A percentile compares a stretch with the other conserved stretches of the same genome.
phyloP scores from a whole-genome alignment of 2,888 invertebrate species.

The Eilema sororculum region DNA sequence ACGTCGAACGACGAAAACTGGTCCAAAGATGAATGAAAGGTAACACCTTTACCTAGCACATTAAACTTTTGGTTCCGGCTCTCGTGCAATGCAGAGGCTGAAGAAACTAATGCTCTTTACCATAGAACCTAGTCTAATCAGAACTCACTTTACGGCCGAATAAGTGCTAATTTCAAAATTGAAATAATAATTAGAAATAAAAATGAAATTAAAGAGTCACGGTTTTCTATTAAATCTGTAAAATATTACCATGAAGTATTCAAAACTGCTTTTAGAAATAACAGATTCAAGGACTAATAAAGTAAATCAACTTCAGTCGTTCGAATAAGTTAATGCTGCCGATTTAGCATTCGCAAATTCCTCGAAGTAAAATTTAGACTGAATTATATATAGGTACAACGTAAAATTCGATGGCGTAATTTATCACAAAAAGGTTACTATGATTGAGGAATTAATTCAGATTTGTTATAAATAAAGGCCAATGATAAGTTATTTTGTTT shows the following conservation, averaged over 20 bases:
- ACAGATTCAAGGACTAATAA: constrained; percentile 16
- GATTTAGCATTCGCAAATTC: constrained; percentile 19
- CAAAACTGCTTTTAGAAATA: neutral
- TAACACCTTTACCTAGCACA: too few species aligned
- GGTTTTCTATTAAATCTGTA: neutral
- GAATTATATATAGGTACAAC: neutral
- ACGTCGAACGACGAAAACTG: too few species aligned
- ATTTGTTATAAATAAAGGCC: neutral
- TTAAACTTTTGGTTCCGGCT: too few species aligned
- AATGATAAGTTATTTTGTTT: neutral
- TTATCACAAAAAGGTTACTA: neutral
- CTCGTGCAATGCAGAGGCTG: too few species aligned
- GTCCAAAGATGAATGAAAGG: too few species aligned
- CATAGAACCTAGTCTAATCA: too few species aligned
- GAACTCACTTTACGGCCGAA: too few species aligned
- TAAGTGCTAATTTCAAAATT: too few species aligned
- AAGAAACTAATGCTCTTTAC: too few species aligned
- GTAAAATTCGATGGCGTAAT: constrained; percentile 1
- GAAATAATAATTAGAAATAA: too few species aligned
- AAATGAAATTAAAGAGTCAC: neutral
- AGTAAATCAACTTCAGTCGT: constrained; percentile 10
- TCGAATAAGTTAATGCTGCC: constrained; percentile 28
- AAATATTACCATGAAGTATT: neutral
- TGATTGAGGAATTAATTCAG: neutral
- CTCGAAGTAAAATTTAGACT: constrained; percentile 7